Evolutionary conservation across 2,797 vertebrate genomes (phyloP).

Genomic region (Oreonectes daqikongensis): DNA sequence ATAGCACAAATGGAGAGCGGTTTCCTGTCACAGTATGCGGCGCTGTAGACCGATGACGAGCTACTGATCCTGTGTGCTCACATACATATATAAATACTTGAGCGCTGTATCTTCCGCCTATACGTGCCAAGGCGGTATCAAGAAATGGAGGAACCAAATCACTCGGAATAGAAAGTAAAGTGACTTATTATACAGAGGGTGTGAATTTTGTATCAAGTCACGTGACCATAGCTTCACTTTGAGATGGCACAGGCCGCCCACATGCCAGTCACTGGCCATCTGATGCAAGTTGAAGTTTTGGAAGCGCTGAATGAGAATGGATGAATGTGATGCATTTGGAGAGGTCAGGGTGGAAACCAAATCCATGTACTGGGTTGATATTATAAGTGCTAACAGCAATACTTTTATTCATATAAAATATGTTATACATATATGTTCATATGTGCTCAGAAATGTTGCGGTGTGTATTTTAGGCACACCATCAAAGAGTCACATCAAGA

Average conservation of each 20-base stretch:
- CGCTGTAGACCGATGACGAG: not conserved
- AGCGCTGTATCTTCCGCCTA: not conserved
- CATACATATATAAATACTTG: not conserved
- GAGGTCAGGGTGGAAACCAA: too few species aligned
- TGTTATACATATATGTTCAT: too few species aligned
- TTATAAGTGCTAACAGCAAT: too few species aligned
- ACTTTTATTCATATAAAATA: too few species aligned
- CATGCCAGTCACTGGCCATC: not conserved
- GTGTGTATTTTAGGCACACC: not conserved
- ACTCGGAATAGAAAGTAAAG: not conserved
- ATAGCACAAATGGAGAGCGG: conserved; percentile 4
- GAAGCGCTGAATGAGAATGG: not conserved
- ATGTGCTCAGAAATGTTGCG: conserved; percentile 2
- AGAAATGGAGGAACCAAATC: not conserved
- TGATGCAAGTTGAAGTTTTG: not conserved
- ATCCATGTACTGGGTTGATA: too few species aligned
- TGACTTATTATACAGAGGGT: not conserved
- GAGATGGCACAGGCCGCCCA: not conserved
- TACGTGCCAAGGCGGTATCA: not conserved
- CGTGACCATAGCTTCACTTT: not conserved
- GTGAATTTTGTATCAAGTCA: not conserved
- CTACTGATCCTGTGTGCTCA: conserved; percentile 19
- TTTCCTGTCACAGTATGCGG: not conserved
- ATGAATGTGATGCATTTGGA: not conserved
- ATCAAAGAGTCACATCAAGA: not conserved